Evolutionary conservation across 1,140 invertebrate species (phyloP).

Genomic region (Zophobas atratus): DNA sequence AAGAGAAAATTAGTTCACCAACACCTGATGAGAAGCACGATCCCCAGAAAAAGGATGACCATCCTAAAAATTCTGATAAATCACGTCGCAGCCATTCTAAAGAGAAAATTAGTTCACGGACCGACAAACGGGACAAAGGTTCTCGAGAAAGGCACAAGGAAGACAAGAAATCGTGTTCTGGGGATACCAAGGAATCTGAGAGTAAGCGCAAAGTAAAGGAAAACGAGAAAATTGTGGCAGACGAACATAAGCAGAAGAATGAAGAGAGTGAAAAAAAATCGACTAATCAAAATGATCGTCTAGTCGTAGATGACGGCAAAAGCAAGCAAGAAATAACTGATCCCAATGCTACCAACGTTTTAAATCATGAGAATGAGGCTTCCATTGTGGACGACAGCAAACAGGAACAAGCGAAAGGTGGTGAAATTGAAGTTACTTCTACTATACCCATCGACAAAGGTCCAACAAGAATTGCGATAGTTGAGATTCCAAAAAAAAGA

Average conservation of each 20-base stretch:
- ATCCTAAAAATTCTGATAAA: not conserved
- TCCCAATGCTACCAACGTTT: too few relatives aligned
- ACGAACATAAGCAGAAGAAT: not conserved
- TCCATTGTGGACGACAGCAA: too few relatives aligned
- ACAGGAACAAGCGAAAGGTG: too few relatives aligned
- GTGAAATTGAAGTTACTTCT: too few relatives aligned
- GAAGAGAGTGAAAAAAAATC: constrained; percentile 14
- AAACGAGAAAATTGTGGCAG: constrained; percentile 8
- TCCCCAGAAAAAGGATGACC: not conserved
- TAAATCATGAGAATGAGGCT: too few relatives aligned
- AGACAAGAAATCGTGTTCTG: too few relatives aligned
- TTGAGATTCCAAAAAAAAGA: not conserved
- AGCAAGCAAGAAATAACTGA: not conserved
- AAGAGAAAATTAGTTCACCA: too few relatives aligned
- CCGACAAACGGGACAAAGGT: not conserved
- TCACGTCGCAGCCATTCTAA: constrained; percentile 20
- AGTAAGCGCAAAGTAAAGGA: constrained; percentile 4
- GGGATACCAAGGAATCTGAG: not conserved
- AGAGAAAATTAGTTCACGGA: not conserved
- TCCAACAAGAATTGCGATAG: not conserved
- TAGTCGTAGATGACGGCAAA: too few relatives aligned
- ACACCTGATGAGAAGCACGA: not conserved
- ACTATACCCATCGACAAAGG: not conserved
- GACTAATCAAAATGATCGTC: not conserved
- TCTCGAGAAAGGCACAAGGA: too few relatives aligned